These are phyloP conservation scores for Echeneis naucrates DNA, from an alignment of 2,797 vertebrate species.

Conservation along the genomic window DNA sequence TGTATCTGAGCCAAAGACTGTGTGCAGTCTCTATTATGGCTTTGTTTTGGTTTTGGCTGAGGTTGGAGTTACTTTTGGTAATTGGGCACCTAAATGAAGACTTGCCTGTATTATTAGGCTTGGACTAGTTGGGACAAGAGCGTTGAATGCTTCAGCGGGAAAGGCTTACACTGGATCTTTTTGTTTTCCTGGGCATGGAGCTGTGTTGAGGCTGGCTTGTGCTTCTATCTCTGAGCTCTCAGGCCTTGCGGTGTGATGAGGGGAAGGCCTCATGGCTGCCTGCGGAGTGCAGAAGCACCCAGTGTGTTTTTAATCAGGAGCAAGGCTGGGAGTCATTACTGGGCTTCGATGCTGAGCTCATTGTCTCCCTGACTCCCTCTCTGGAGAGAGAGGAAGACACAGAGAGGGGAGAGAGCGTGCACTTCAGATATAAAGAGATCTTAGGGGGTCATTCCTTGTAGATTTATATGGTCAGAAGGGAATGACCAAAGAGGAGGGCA, in stretches of 20 bases:
- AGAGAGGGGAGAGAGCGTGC: conserved; percentile 43
- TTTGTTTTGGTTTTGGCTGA: conserved; percentile 58
- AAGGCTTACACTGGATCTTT: conserved; percentile 28
- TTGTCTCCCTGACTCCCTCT: conserved; percentile 82
- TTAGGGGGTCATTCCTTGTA: conserved; percentile 62
- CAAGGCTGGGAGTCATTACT: conserved; percentile 86
- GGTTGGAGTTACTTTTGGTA: conserved; percentile 52
- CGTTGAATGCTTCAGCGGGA: conserved; percentile 39
- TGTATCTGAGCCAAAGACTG: conserved; percentile 26
- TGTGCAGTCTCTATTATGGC: conserved; percentile 24
- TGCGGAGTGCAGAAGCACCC: conserved; percentile 86
- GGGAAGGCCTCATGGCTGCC: conserved; percentile 74
- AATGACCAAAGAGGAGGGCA: conserved; percentile 37
- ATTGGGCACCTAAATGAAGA: conserved; percentile 58
- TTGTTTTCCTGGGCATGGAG: conserved; percentile 34
- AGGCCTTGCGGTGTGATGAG: conserved; percentile 59
- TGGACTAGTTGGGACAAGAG: conserved; percentile 51
- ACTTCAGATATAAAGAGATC: conserved; percentile 73
- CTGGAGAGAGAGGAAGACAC: conserved; percentile 52
- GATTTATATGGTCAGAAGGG: conserved; percentile 68
- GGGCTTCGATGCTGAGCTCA: conserved; percentile 81
- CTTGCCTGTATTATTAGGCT: conserved; percentile 46
- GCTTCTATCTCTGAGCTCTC: conserved; percentile 48
- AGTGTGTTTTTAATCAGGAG: conserved; percentile 90
- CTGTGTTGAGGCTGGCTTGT: conserved; percentile 45